Conservation (phyloP, 2,797 vertebrate species). For the Stomatorhinus walkeri region DNA sequence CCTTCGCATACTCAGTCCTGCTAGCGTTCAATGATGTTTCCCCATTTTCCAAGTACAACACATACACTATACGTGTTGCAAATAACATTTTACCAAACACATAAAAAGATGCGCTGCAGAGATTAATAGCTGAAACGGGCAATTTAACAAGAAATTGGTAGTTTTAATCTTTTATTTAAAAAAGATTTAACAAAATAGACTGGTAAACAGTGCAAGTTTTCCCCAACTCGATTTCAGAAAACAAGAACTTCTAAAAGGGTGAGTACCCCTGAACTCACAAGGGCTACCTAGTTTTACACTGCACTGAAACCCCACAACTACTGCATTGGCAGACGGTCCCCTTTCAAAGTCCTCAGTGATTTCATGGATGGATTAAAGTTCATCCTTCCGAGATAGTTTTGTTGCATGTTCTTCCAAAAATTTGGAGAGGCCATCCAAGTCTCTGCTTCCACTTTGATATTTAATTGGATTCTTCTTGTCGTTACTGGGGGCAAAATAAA, state of each 20-base stretch:
- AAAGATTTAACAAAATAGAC: conserved; percentile 45
- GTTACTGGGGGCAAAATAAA: conserved; percentile 82
- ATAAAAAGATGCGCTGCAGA: background rate
- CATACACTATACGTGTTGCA: background rate
- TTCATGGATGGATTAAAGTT: conserved; percentile 66
- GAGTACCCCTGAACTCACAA: conserved; percentile 14
- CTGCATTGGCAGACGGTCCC: conserved; percentile 23
- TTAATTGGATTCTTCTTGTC: conserved; percentile 82
- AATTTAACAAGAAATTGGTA: conserved; percentile 5
- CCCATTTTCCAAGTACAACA: background rate
- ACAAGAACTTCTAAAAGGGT: conserved; percentile 35
- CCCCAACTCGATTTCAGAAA: conserved; percentile 49
- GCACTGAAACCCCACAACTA: conserved; percentile 24
- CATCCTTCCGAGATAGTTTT: conserved; percentile 69
- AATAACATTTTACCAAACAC: background rate
- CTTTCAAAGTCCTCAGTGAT: conserved; percentile 46
- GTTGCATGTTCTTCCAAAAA: conserved; percentile 84
- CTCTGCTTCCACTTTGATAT: conserved; percentile 77
- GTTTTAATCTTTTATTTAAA: conserved; percentile 59
- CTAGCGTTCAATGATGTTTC: background rate
- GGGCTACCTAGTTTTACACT: background rate
- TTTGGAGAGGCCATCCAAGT: conserved; percentile 79
- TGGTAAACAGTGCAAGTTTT: conserved; percentile 56
- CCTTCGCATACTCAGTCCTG: background rate
- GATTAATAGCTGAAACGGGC: background rate